These are phyloP conservation scores for Araneus ventricosus DNA, from an alignment of 1,140 invertebrate species.

Conservation along the genomic window DNA sequence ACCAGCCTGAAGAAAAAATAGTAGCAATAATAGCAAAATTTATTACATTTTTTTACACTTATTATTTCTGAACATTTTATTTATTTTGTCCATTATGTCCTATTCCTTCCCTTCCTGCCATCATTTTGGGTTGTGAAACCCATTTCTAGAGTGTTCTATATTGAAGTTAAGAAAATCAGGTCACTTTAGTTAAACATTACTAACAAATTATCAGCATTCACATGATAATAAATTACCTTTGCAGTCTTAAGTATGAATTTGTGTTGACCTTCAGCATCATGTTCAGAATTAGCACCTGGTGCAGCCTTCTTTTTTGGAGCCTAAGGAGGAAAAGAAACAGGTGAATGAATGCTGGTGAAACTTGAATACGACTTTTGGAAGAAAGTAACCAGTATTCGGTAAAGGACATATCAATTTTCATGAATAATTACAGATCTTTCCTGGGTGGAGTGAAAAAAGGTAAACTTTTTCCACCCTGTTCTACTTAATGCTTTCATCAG, in stretches of 20 bases:
- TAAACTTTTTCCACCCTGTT: neutral
- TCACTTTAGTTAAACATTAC: too few species aligned
- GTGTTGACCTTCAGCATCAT: slow-evolving; percentile 50
- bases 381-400: neutral
- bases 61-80: too few species aligned
- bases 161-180: too few species aligned
- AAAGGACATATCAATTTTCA: neutral
- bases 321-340: neutral
- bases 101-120: too few species aligned
- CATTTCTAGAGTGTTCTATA: too few species aligned
- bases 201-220: too few species aligned
- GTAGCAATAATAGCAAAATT: too few species aligned
- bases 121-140: too few species aligned
- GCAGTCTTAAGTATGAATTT: slow-evolving; percentile 68
- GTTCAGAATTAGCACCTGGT: neutral
- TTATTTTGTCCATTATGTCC: too few species aligned
- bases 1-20: too few species aligned
- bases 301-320: slow-evolving; percentile 17
- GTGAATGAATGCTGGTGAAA: neutral
- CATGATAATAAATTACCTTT: slow-evolving; percentile 14
- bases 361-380: neutral
- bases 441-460: neutral
- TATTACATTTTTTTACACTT: too few species aligned
- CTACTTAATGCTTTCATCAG: neutral
- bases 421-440: neutral